A percentile compares a stretch with the other conserved stretches of the same genome.
Conservation (phyloP, 2,888 invertebrate species). For the Stenotaenia linearis region DNA sequence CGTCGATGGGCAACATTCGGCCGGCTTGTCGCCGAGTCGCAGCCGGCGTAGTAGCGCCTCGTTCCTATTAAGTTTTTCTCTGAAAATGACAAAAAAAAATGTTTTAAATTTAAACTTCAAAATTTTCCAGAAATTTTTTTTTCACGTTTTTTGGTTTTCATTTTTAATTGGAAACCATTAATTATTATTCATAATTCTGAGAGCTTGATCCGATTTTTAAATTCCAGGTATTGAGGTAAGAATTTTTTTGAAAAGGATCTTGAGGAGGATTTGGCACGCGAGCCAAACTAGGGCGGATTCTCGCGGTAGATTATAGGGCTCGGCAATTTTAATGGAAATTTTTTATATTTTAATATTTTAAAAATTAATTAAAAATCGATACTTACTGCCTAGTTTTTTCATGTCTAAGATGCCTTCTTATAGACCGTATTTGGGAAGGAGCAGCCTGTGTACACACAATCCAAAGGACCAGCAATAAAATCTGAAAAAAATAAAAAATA, state of each 20-base stretch:
- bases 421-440: background rate
- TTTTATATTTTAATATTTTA: background rate
- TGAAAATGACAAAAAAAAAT: background rate
- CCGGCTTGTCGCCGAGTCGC: slow-evolving; percentile 39
- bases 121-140: too few species aligned
- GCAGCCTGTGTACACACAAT: background rate
- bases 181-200: too few species aligned
- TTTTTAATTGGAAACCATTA: too few species aligned
- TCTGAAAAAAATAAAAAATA: background rate
- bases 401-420: background rate
- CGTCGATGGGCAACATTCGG: slow-evolving; percentile 76
- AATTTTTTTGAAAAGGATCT: too few species aligned
- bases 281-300: too few species aligned
- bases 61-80: background rate
- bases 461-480: slow-evolving; percentile 14
- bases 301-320: too few species aligned
- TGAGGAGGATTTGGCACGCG: too few species aligned
- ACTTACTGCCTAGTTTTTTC: slow-evolving; percentile 3
- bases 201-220: too few species aligned
- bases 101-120: background rate
- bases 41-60: background rate
- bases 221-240: too few species aligned
- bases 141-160: too few species aligned
- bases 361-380: background rate
- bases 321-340: background rate